These are phyloP conservation scores for Oscheius sp. DNA, from an alignment of 2,888 invertebrate species.

Conservation along the genomic window DNA sequence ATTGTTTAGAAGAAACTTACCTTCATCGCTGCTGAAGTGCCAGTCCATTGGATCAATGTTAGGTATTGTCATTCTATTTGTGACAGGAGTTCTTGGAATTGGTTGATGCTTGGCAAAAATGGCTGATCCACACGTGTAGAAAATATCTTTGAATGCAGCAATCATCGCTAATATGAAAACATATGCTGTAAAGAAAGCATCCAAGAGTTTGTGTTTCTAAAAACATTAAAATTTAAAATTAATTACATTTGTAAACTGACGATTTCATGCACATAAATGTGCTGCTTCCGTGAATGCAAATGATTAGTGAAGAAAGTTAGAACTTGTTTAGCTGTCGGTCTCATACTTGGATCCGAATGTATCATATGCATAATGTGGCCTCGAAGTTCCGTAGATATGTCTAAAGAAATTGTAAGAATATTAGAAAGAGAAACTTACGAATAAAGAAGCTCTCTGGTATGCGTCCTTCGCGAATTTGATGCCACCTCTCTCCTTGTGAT, in stretches of 20 bases:
- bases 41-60: conserved; percentile 13
- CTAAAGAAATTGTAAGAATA: conserved; percentile 19
- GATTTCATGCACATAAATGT: conserved; percentile 17
- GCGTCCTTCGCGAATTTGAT: conserved; percentile 78
- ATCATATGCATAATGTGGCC: conserved; percentile 52
- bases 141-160: conserved; percentile 4
- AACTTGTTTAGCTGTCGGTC: conserved; percentile 49
- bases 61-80: neutral
- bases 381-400: conserved; percentile 44
- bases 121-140: neutral
- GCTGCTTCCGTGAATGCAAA: neutral
- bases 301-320: neutral
- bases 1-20: neutral
- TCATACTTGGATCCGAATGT: conserved; percentile 39
- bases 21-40: conserved; percentile 30
- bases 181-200: neutral
- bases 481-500: conserved; percentile 81
- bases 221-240: conserved; percentile 2
- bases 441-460: conserved; percentile 76
- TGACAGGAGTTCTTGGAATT: conserved; percentile 4
- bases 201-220: conserved; percentile 18
- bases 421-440: conserved; percentile 22
- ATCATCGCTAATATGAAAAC: neutral
- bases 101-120: conserved; percentile 3
- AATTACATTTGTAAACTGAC: neutral